A percentile compares a stretch with the other conserved stretches of the same genome.
Evolutionary conservation across 2,797 vertebrate genomes (phyloP).

Genomic region (Pangasius macronema): DNA sequence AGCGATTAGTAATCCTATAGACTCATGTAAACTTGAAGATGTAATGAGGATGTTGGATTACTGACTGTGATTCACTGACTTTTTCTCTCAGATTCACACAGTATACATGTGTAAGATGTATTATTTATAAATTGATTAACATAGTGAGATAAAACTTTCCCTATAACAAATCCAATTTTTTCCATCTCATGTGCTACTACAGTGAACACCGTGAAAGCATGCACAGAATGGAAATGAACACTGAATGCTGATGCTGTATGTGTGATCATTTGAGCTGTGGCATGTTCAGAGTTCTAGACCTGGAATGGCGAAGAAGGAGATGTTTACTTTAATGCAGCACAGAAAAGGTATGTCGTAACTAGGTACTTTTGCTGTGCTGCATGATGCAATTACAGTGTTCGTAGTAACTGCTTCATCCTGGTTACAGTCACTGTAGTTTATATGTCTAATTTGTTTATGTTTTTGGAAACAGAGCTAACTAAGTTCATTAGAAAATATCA

Average conservation of each 20-base stretch:
- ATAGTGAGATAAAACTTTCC: not conserved
- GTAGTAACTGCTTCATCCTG: not conserved
- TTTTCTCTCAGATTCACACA: not conserved
- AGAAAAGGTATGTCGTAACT: not conserved
- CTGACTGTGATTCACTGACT: conserved; percentile 4
- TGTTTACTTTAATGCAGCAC: not conserved
- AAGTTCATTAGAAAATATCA: not conserved
- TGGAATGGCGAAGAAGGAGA: not conserved
- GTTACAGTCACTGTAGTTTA: not conserved
- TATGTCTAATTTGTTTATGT: not conserved
- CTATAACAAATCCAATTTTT: not conserved
- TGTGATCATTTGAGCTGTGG: not conserved
- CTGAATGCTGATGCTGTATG: not conserved
- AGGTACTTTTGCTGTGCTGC: not conserved
- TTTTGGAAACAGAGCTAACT: not conserved
- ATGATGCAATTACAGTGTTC: not conserved
- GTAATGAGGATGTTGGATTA: conserved; percentile 25
- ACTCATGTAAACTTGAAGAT: conserved; percentile 6
- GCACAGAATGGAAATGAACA: not conserved
- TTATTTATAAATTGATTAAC: not conserved
- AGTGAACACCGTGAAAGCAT: not conserved
- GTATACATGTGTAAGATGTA: not conserved
- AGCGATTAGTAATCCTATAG: not conserved
- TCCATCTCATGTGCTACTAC: not conserved
- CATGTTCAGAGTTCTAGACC: not conserved